These are phyloP conservation scores for Dryococelus australis DNA, from an alignment of 2,888 invertebrate genomes.

Conservation along the genomic window DNA sequence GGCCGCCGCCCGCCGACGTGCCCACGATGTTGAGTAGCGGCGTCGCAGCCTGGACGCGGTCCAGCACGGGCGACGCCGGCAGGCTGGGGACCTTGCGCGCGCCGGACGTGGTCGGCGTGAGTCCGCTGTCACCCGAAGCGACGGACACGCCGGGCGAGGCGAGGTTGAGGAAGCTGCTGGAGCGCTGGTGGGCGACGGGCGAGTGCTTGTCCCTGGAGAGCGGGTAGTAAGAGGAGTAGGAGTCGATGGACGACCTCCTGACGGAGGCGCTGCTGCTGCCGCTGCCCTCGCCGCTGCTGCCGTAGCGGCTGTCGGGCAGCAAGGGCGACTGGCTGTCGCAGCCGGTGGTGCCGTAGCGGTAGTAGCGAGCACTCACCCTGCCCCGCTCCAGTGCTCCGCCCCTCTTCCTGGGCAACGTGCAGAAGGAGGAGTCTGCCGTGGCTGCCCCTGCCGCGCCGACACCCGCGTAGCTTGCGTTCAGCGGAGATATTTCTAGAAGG, in stretches of 20 bases:
- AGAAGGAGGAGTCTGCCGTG: constrained; percentile 63
- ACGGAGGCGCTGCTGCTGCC: constrained; percentile 60
- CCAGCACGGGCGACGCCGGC: constrained; percentile 70
- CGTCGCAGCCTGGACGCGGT: constrained; percentile 61
- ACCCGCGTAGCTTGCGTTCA: not conserved
- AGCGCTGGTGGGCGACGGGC: constrained; percentile 61
- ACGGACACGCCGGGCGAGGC: constrained; percentile 62
- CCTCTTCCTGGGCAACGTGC: constrained; percentile 67
- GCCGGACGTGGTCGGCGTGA: constrained; percentile 36
- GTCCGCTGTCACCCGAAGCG: constrained; percentile 17
- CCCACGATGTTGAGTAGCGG: constrained; percentile 69
- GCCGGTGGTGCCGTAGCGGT: constrained; percentile 38
- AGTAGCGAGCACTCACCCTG: constrained; percentile 36
- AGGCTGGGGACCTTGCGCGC: constrained; percentile 65
- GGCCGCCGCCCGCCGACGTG: constrained; percentile 55
- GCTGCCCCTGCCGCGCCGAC: not conserved
- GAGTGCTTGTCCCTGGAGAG: constrained; percentile 50
- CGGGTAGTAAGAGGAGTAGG: constrained; percentile 55
- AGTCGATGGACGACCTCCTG: constrained; percentile 63
- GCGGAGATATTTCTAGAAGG: constrained; percentile 59
- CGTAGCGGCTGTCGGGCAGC: constrained; percentile 72
- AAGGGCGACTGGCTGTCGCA: constrained; percentile 79
- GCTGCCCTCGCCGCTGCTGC: constrained; percentile 73
- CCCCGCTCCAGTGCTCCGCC: constrained; percentile 33
- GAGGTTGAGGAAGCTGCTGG: constrained; percentile 76